Percentiles rank a stretch among this genome's conserved stretches.
Conservation (phyloP, 2,888 invertebrate genomes). For the Cremastinae sp. region DNA sequence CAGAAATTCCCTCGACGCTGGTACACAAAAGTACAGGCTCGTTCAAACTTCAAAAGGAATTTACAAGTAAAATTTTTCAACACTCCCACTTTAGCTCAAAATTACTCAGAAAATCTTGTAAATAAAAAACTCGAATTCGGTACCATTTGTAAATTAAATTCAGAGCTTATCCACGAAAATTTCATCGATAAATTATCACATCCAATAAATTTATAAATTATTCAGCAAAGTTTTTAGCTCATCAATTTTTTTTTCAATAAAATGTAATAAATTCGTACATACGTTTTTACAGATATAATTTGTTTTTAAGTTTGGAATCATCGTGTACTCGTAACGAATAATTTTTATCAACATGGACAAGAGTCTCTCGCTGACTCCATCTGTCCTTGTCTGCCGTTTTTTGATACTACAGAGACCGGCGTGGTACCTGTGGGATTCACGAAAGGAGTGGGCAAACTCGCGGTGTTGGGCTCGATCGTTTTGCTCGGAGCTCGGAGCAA, state of each 20-base stretch:
- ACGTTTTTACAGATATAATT: too few relatives aligned
- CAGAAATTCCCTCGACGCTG: slow-evolving; percentile 20
- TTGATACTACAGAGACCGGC: slow-evolving; percentile 41
- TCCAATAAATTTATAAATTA: too few relatives aligned
- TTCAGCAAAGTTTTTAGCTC: too few relatives aligned
- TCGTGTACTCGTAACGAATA: background rate
- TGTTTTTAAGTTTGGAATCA: slow-evolving; percentile 16
- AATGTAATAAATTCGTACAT: too few relatives aligned
- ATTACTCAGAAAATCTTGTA: background rate
- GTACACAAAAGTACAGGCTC: slow-evolving; percentile 1
- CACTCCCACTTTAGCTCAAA: too few relatives aligned
- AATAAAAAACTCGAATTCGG: background rate
- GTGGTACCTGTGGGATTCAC: slow-evolving; percentile 36
- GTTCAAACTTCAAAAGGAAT: slow-evolving; percentile 22
- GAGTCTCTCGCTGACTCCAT: slow-evolving; percentile 24
- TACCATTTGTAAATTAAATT: too few relatives aligned
- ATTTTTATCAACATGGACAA: slow-evolving; percentile 12
- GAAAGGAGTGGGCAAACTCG: slow-evolving; percentile 35
- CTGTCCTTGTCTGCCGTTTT: too few relatives aligned
- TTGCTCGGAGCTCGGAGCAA: slow-evolving; percentile 49
- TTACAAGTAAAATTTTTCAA: too few relatives aligned
- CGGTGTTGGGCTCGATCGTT: slow-evolving; percentile 46
- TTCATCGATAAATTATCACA: too few relatives aligned
- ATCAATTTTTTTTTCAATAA: too few relatives aligned
- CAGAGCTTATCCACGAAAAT: too few relatives aligned